These are phyloP conservation scores for Ischnura elegans DNA, from an alignment of 2,888 invertebrate genomes.

Conservation along the genomic window DNA sequence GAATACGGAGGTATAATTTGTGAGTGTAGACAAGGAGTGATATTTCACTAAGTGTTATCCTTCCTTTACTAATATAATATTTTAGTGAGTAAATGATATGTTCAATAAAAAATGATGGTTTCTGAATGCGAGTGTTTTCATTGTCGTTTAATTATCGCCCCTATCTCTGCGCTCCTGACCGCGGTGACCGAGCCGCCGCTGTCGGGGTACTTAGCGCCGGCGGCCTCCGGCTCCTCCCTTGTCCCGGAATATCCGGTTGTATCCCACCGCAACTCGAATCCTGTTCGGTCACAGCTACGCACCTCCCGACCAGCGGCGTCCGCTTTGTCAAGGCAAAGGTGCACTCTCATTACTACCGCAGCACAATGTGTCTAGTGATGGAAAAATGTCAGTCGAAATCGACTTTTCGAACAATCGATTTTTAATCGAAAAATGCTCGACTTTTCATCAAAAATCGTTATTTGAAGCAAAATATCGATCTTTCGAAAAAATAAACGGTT, in stretches of 20 bases:
- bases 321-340: not conserved
- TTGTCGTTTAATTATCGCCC: not conserved
- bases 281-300: constrained; percentile 14
- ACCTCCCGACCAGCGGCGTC: not conserved
- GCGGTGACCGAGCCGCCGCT: not conserved
- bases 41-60: no score
- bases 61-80: no score
- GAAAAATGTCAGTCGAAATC: no score
- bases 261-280: not conserved
- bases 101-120: not conserved
- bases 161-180: not conserved
- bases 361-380: no score
- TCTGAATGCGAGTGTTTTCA: not conserved
- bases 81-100: no score
- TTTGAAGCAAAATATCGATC: no score
- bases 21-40: no score
- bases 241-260: not conserved
- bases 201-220: not conserved
- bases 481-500: no score
- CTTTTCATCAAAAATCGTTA: no score
- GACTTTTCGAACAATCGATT: no score
- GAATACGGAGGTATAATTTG: no score
- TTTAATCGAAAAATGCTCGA: no score
- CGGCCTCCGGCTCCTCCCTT: not conserved
- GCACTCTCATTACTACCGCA: not conserved